A percentile compares a stretch with the other conserved stretches of the same genome.
Evolutionary conservation across 2,113 vertebrate genomes (phyloP).

Genomic region (human (Homo sapiens)): DNA sequence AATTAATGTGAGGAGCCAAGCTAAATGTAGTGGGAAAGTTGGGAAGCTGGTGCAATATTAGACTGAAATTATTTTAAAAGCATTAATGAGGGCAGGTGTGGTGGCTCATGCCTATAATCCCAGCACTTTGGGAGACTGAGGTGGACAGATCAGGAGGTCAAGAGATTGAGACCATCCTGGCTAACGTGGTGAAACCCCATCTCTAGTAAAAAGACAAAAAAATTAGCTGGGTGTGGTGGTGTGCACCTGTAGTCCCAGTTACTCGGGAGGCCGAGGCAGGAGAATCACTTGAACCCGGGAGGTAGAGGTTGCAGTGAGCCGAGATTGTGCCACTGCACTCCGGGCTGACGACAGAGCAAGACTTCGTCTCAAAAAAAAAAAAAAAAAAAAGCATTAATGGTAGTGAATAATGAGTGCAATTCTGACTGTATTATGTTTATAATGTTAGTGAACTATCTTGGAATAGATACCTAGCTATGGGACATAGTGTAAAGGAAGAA

Average conservation of each 20-base stretch:
- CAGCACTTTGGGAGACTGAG: too few species aligned
- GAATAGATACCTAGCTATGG: not conserved
- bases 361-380: too few species aligned
- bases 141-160: too few species aligned
- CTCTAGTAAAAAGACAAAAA: too few species aligned
- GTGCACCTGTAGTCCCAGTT: accelerated
- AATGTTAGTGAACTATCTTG: not conserved
- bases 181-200: too few species aligned
- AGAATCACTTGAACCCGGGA: too few species aligned
- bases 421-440: not conserved
- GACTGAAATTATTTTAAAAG: not conserved
- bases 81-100: not conserved
- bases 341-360: accelerated
- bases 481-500: not conserved
- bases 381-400: not conserved
- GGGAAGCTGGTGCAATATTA: not conserved
- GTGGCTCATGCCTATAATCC: too few species aligned
- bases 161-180: too few species aligned
- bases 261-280: too few species aligned
- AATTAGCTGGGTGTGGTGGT: too few species aligned
- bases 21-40: not conserved
- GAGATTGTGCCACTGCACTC: too few species aligned
- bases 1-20: not conserved
- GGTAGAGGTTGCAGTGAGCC: too few species aligned
- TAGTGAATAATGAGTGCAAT: not conserved